phyloP scores from a whole-genome alignment of 2,888 invertebrate genomes.

The Hypomecis atomaria region DNA sequence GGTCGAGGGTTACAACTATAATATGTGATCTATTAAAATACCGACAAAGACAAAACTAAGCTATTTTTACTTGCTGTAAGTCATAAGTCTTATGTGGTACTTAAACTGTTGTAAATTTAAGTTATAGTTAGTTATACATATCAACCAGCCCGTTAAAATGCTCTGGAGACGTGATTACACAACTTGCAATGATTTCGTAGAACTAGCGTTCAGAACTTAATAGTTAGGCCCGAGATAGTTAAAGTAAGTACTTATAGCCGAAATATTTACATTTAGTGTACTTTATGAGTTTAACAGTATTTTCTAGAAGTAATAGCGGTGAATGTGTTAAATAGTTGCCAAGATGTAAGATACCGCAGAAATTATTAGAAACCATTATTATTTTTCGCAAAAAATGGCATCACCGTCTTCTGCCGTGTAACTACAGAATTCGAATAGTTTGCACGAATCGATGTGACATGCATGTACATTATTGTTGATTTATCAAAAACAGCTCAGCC shows the following conservation, averaged over 20 bases:
- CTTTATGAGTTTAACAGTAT: neutral
- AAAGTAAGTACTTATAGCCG: neutral
- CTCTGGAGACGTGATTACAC: slow-evolving; percentile 6
- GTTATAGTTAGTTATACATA: slow-evolving; percentile 3
- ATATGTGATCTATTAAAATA: neutral
- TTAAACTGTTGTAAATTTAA: slow-evolving; percentile 2
- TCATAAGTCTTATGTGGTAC: neutral
- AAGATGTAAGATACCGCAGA: too few species aligned
- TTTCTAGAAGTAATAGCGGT: neutral
- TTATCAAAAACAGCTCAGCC: too few species aligned
- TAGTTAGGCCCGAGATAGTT: slow-evolving; percentile 7
- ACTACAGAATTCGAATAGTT: too few species aligned
- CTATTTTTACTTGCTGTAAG: neutral
- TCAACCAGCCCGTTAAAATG: slow-evolving; percentile 11
- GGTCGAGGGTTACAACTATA: neutral
- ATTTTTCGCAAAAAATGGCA: too few species aligned
- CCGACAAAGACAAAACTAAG: neutral
- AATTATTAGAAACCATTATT: too few species aligned
- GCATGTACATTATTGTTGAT: too few species aligned
- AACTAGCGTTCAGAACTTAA: slow-evolving; percentile 9
- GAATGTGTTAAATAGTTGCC: too few species aligned
- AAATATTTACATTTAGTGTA: neutral
- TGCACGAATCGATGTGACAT: too few species aligned
- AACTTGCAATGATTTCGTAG: slow-evolving; percentile 20
- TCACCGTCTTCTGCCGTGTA: too few species aligned